Base-by-base conservation (phyloP, 2,888 invertebrate species). In the Drosophila birchii region DNA sequence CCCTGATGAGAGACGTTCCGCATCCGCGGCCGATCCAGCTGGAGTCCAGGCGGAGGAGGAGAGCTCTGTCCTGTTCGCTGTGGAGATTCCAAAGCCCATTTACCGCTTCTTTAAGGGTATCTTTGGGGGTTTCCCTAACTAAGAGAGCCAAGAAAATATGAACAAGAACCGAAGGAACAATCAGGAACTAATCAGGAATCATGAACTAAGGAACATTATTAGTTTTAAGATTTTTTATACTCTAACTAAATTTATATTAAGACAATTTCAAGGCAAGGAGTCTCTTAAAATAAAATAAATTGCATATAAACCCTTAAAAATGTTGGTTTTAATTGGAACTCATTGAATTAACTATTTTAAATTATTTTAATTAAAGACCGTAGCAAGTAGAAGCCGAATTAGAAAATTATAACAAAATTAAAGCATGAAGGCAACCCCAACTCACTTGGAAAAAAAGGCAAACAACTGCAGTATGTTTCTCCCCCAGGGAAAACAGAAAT, bases 61-160 rank as follows among this genome's bases (percentile, higher is more conserved):
- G 14, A 74, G 69, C 38, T 57, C 72, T 5, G 82, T 84, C 2
- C 64, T 84, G 20, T 84, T 84, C 20, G 84, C 84, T 32, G 80
- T 84, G 20, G 84, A 84, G 49, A 84, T 84, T 51, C 84, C 88
- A 1, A 87, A 85, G 14, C 80, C 88, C 29, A 84, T 87, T 47
- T 84, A 87, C 49, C 80, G 82, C 26, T 84, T 84, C 72, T 84
- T 84, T 41, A 84, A 85, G 47, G 81, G 80, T 11, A 67, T 84
- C 45, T 66, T 82, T 38, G 83, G 88, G 2, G 84, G 79, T 34
- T 85, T 87, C 49, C 72, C 86, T 5, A 54, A 80, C 43, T 86
- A 29, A 69, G 11, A 12, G 9, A 26, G 16, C 9, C 5, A 4
- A 9, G 16, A 16, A 11, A 14, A 9, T n/a, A 44, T 29, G 1